phyloP scores from a whole-genome alignment of 1,140 invertebrate species.

The Drosophila paulistorum region DNA sequence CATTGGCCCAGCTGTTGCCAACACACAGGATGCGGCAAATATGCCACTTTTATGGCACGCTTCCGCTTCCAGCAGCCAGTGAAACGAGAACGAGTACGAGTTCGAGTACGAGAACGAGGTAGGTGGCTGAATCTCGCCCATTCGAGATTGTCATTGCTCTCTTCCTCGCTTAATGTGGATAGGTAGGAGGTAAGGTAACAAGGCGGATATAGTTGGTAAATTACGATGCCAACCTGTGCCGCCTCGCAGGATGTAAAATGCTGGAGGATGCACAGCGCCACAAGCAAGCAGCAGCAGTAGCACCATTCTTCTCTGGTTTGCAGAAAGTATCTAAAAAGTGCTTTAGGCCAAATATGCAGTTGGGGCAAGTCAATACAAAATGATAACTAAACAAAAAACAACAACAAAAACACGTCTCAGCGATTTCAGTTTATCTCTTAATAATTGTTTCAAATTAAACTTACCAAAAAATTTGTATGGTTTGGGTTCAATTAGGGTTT shows the following conservation, averaged over 20 bases:
- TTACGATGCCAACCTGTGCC: slow-evolving; percentile 63
- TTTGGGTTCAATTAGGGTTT: no score
- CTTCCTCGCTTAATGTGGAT: slow-evolving; percentile 3
- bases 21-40: slow-evolving; percentile 74
- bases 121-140: slow-evolving; percentile 1
- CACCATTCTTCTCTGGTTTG: slow-evolving; percentile 9
- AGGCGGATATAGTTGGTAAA: slow-evolving; percentile 75
- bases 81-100: slow-evolving; percentile 11
- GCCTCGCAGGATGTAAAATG: slow-evolving; percentile 23
- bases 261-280: slow-evolving; percentile 5
- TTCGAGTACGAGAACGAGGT: not conserved
- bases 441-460: no score
- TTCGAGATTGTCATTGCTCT: slow-evolving; percentile 3
- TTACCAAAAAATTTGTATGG: no score
- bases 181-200: slow-evolving; percentile 40
- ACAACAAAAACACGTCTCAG: no score
- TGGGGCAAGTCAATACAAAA: no score
- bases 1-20: slow-evolving; percentile 63
- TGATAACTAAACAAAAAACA: no score
- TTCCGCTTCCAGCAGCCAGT: slow-evolving; percentile 55
- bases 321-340: slow-evolving; percentile 20
- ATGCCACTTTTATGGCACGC: slow-evolving; percentile 72
- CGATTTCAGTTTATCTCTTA: no score
- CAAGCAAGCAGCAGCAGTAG: not conserved
- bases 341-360: no score